phyloP scores from a whole-genome alignment of 2,888 invertebrate species.

The Drosophila infuscata region DNA sequence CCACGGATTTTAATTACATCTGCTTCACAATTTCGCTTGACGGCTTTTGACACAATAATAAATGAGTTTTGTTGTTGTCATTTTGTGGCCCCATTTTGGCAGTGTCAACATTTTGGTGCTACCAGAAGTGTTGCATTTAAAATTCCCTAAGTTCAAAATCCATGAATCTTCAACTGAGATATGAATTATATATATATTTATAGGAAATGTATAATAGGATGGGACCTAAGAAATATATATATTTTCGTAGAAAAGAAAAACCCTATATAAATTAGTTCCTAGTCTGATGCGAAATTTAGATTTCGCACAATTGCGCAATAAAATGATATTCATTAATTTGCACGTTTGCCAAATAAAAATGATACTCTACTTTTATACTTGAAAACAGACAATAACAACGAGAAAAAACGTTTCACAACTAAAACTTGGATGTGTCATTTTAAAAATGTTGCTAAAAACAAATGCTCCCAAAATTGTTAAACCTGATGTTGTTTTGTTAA shows the following conservation, averaged over 20 bases:
- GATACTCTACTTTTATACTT: neutral
- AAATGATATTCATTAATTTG: neutral
- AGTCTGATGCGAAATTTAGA: neutral
- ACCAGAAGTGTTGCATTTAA: neutral
- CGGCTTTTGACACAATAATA: constrained; percentile 11
- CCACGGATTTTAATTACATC: constrained; percentile 26
- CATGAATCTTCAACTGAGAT: rapidly evolving
- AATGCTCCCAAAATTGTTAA: neutral
- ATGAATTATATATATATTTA: neutral
- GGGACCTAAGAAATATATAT: no score
- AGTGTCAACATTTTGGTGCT: neutral
- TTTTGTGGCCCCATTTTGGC: constrained; percentile 33
- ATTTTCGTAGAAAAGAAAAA: neutral
- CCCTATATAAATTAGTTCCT: neutral
- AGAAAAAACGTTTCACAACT: neutral
- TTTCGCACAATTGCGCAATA: neutral
- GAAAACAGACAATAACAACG: neutral
- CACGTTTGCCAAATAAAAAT: neutral
- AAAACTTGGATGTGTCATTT: neutral
- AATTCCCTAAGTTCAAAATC: neutral
- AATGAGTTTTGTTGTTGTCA: constrained; percentile 34
- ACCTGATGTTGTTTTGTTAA: neutral
- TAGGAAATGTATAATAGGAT: no score
- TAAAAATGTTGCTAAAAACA: neutral
- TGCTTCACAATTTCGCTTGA: constrained; percentile 18